Percentiles rank a stretch among this genome's conserved stretches.
Evolutionary conservation across 2,797 vertebrate genomes (phyloP).

Genomic region (Schizothorax lantsangensis): DNA sequence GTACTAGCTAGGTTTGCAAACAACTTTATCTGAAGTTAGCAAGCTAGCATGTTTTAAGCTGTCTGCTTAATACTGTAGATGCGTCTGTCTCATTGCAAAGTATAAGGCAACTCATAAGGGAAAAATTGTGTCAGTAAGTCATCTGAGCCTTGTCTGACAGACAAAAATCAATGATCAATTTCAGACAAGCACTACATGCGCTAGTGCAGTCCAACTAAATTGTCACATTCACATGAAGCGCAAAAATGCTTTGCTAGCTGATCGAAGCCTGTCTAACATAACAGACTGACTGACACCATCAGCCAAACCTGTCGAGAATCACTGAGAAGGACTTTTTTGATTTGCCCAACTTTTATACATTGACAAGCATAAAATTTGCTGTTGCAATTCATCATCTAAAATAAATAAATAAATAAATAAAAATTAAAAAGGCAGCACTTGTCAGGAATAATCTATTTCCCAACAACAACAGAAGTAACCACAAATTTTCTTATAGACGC

Average conservation of each 20-base stretch:
- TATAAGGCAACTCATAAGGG: not conserved
- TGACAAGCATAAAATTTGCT: slow-evolving; percentile 7
- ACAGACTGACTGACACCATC: slow-evolving; percentile 31
- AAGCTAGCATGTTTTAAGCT: no score
- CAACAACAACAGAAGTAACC: not conserved
- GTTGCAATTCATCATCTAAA: not conserved
- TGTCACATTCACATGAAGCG: slow-evolving; percentile 32
- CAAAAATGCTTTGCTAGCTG: slow-evolving; percentile 27
- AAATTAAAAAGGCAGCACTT: not conserved
- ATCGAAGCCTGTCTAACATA: slow-evolving; percentile 43
- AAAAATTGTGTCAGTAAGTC: slow-evolving; percentile 33
- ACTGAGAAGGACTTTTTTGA: not conserved
- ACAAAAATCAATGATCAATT: slow-evolving; percentile 50
- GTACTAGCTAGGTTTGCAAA: not conserved
- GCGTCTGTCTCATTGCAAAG: not conserved
- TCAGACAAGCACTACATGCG: slow-evolving; percentile 27
- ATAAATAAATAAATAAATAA: not conserved
- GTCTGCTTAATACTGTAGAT: not conserved
- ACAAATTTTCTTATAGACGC: not conserved
- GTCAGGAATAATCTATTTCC: not conserved
- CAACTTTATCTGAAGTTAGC: not conserved
- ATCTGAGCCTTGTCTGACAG: slow-evolving; percentile 28
- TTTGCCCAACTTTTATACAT: slow-evolving; percentile 19
- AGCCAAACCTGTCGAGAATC: slow-evolving; percentile 15
- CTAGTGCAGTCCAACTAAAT: slow-evolving; percentile 17